Evolutionary conservation across 2,113 vertebrate genomes (phyloP).

Genomic region (Sorex fumeus): DNA sequence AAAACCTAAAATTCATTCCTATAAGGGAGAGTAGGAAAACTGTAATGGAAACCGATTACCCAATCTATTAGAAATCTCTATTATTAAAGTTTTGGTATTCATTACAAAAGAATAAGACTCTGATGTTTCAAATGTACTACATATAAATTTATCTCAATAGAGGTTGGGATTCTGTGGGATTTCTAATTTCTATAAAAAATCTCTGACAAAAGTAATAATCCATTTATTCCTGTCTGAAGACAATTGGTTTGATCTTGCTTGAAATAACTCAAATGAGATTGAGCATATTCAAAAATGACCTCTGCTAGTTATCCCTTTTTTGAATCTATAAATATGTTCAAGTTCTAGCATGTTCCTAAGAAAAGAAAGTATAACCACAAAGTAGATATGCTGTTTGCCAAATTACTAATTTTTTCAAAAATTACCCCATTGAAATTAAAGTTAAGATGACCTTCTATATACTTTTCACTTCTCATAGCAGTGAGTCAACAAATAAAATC

Average conservation of each 20-base stretch:
- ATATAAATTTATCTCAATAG: background rate
- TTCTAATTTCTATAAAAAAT: background rate
- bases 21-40: background rate
- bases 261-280: background rate
- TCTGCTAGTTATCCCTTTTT: background rate
- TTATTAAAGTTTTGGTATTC: constrained; percentile 15
- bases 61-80: background rate
- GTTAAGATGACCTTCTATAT: background rate
- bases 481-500: background rate
- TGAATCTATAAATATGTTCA: background rate
- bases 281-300: background rate
- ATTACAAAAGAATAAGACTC: background rate
- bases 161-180: background rate
- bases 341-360: background rate
- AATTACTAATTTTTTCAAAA: background rate
- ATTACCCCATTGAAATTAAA: background rate
- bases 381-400: background rate
- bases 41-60: background rate
- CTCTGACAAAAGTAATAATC: background rate
- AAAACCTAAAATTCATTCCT: background rate
- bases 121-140: background rate
- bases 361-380: background rate
- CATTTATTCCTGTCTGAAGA: background rate
- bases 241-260: background rate
- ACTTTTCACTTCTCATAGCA: background rate